These are phyloP conservation scores for Apteryx owenii DNA, from an alignment of 2,113 vertebrate species.

Conservation along the genomic window DNA sequence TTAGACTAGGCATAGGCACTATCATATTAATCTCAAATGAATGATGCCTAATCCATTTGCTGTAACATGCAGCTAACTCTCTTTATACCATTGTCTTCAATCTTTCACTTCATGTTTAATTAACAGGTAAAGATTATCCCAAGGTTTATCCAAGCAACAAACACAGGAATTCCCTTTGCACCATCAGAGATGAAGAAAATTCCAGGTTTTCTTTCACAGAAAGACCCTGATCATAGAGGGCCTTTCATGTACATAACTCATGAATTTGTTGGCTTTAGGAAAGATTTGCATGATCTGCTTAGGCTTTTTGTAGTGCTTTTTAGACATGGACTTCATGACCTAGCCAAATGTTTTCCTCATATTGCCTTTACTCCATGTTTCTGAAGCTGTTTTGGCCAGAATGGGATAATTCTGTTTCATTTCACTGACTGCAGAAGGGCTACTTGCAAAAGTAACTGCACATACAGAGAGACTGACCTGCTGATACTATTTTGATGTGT, in stretches of 20 bases:
- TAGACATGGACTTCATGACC: not conserved
- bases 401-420: not conserved
- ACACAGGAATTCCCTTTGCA: not conserved
- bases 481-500: not conserved
- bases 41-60: not conserved
- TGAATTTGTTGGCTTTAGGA: not conserved
- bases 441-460: not conserved
- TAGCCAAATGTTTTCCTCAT: not conserved
- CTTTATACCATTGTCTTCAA: not conserved
- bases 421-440: not conserved
- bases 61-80: not conserved
- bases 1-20: not conserved
- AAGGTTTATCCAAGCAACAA: not conserved
- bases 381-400: not conserved
- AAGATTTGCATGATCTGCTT: not conserved
- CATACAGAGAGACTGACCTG: not conserved
- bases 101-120: not conserved
- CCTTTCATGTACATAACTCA: not conserved
- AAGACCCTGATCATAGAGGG: not conserved
- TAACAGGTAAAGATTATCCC: not conserved
- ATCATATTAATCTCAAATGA: not conserved
- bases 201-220: not conserved
- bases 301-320: not conserved
- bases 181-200: not conserved
- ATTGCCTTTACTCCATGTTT: not conserved